A percentile compares a stretch with the other conserved stretches of the same genome.
phyloP scores from a whole-genome alignment of 2,113 vertebrate genomes.

The Gila orcuttii region DNA sequence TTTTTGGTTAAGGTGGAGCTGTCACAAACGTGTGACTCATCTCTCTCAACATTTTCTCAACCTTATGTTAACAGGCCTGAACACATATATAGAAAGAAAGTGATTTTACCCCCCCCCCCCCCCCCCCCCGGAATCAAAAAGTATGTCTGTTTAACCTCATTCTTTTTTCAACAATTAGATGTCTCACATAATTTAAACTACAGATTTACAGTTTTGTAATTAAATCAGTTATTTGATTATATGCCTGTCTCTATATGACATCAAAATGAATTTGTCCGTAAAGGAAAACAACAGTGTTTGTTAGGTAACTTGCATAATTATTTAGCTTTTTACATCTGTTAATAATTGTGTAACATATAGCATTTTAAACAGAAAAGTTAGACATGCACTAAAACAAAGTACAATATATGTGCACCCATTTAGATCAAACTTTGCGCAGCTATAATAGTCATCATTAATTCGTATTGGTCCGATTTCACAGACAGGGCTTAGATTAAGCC shows the following conservation, averaged over 20 bases:
- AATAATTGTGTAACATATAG: neutral
- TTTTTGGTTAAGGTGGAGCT: slow-evolving; percentile 11
- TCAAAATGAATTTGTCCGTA: neutral
- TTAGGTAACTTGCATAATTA: neutral
- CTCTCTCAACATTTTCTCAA: neutral
- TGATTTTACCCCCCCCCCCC: no score
- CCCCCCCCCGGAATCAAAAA: neutral
- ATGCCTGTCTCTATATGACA: neutral
- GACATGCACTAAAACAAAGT: neutral
- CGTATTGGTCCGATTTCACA: no score
- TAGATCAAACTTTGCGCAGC: no score
- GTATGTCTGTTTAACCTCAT: neutral
- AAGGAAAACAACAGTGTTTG: neutral
- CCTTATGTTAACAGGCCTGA: neutral
- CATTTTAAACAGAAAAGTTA: neutral
- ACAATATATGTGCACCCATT: neutral
- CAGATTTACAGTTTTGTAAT: neutral
- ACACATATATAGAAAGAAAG: neutral
- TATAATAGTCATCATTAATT: neutral
- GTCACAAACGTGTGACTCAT: slow-evolving; percentile 19
- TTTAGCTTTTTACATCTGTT: neutral
- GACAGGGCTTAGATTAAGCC: no score
- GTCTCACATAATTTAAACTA: neutral
- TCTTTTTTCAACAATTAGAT: neutral
- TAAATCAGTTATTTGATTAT: neutral